These are phyloP conservation scores for Tribolium castaneum DNA, from an alignment of 1,140 invertebrate species.

Conservation along the genomic window DNA sequence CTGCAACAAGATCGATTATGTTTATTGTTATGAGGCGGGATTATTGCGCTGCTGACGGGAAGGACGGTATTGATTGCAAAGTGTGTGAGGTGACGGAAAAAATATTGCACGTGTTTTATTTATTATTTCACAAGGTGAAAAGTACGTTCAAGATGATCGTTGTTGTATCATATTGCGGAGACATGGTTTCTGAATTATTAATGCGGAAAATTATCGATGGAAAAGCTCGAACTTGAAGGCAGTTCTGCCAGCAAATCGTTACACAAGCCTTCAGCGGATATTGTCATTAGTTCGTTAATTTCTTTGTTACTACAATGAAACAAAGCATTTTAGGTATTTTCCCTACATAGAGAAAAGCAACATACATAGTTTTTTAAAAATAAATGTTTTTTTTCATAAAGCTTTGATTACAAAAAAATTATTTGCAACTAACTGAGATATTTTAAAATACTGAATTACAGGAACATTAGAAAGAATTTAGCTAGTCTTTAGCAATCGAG, in stretches of 20 bases:
- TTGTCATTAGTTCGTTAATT: too few species aligned
- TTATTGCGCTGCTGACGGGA: background rate
- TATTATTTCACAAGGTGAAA: background rate
- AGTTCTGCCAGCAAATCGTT: background rate
- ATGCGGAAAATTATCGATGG: background rate
- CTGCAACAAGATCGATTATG: conserved; percentile 45
- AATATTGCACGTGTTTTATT: background rate
- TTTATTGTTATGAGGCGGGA: background rate
- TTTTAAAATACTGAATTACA: too few species aligned
- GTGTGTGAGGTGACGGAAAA: background rate
- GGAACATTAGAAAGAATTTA: too few species aligned
- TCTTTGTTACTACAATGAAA: too few species aligned
- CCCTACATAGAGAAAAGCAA: too few species aligned
- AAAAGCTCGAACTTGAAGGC: background rate
- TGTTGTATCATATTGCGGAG: background rate
- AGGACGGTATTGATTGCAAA: background rate
- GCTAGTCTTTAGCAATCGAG: too few species aligned
- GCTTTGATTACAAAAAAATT: too few species aligned
- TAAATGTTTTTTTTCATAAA: too few species aligned
- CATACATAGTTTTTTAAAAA: too few species aligned
- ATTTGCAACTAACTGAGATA: too few species aligned
- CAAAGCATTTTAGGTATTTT: too few species aligned
- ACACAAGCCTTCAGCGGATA: background rate
- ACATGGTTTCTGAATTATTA: background rate
- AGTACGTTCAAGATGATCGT: background rate